Conservation (phyloP, 2,888 invertebrate species). For the Euzetes globulus region DNA sequence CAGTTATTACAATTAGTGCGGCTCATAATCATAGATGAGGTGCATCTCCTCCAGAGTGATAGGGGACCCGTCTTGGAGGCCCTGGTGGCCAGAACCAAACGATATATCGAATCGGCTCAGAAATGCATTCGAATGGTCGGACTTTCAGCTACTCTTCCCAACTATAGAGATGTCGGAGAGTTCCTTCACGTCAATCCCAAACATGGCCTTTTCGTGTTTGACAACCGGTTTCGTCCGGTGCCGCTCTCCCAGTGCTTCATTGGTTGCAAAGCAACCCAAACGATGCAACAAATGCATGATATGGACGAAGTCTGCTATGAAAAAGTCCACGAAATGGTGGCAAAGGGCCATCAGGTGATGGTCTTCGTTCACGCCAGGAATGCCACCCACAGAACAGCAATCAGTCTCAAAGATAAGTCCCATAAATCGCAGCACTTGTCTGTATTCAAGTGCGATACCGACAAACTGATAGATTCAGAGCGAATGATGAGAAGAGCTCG, state of each 20-base stretch:
- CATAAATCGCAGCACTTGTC: slow-evolving; percentile 64
- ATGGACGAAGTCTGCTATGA: slow-evolving; percentile 92
- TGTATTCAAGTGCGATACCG: slow-evolving; percentile 36
- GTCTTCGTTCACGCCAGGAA: slow-evolving; percentile 97
- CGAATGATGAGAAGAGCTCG: slow-evolving; percentile 58
- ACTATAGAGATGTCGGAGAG: slow-evolving; percentile 89
- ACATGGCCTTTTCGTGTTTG: slow-evolving; percentile 85
- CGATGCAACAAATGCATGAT: slow-evolving; percentile 59
- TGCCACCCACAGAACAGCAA: slow-evolving; percentile 84
- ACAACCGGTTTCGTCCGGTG: slow-evolving; percentile 87
- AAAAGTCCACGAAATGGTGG: slow-evolving; percentile 76
- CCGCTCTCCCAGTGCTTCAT: slow-evolving; percentile 86
- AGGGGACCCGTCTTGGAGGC: slow-evolving; percentile 96
- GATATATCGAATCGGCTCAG: slow-evolving; percentile 56
- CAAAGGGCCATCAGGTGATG: slow-evolving; percentile 88
- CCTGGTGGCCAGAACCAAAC: slow-evolving; percentile 84
- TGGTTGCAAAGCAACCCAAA: slow-evolving; percentile 65
- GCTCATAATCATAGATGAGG: slow-evolving; percentile 91
- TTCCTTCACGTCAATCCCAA: slow-evolving; percentile 89
- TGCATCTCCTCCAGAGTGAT: slow-evolving; percentile 85
- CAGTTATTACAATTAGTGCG: slow-evolving; percentile 82
- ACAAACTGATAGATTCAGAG: neutral
- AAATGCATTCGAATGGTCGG: slow-evolving; percentile 92
- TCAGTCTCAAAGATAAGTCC: slow-evolving; percentile 71
- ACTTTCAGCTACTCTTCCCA: slow-evolving; percentile 91